Evolutionary conservation across 2,113 vertebrate genomes (phyloP).

Genomic region (Epinephelus lanceolatus): DNA sequence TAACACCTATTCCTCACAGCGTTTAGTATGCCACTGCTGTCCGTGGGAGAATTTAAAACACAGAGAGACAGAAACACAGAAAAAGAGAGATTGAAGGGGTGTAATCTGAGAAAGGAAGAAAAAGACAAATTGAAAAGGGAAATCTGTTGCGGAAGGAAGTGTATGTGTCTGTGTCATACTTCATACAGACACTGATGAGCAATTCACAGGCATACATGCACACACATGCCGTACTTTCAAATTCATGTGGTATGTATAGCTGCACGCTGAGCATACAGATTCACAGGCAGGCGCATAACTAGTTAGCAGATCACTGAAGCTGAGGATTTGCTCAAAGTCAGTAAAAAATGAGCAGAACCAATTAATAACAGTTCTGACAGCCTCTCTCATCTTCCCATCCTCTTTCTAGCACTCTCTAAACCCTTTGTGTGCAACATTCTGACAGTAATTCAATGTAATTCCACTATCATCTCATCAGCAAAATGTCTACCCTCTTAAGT

Average conservation of each 20-base stretch:
- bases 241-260: not conserved
- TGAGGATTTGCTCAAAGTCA: conserved; percentile 12
- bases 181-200: conserved; percentile 15
- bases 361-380: conserved; percentile 17
- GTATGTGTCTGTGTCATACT: not conserved
- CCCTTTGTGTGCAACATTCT: not conserved
- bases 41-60: not conserved
- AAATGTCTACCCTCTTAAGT: conserved; percentile 6
- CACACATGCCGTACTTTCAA: not conserved
- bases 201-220: not conserved
- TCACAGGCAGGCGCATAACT: not conserved
- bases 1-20: conserved; percentile 2
- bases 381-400: conserved; percentile 2
- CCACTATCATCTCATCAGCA: conserved; percentile 13
- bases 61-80: not conserved
- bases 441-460: conserved; percentile 22
- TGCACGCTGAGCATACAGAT: not conserved
- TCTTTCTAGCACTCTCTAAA: not conserved
- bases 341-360: not conserved
- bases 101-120: not conserved
- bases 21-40: not conserved
- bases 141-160: conserved; percentile 18
- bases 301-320: not conserved
- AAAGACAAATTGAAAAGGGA: not conserved
- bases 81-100: not conserved